phyloP scores from a whole-genome alignment of 2,113 vertebrate species.

The Cyanocitta stelleri region DNA sequence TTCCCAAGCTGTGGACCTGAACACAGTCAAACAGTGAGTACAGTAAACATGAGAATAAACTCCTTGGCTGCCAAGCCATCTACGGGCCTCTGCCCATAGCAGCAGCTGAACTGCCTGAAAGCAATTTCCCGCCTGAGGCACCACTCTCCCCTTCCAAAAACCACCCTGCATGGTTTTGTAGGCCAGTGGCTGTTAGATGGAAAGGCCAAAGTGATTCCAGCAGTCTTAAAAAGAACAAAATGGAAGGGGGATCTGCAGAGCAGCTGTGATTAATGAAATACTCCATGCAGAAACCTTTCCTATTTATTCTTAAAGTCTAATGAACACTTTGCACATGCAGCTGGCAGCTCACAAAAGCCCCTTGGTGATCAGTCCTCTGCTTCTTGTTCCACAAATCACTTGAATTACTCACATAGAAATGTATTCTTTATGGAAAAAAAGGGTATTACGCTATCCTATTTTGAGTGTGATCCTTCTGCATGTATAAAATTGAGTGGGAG shows the following conservation, averaged over 20 bases:
- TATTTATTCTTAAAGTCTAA: constrained; percentile 18
- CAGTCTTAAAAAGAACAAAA: not conserved
- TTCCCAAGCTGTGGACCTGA: not conserved
- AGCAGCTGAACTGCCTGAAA: not conserved
- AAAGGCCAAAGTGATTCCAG: not conserved
- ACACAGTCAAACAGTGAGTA: not conserved
- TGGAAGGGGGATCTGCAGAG: not conserved
- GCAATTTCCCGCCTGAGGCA: not conserved
- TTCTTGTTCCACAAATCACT: constrained; percentile 24
- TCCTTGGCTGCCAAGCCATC: not conserved
- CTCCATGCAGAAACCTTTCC: not conserved
- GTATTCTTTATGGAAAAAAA: not conserved
- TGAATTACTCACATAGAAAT: not conserved
- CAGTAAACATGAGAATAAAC: not conserved
- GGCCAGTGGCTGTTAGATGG: not conserved
- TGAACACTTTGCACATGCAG: constrained; percentile 33
- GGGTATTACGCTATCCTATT: not conserved
- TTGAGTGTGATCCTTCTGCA: not conserved
- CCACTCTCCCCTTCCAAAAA: not conserved
- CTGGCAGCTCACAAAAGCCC: constrained; percentile 42
- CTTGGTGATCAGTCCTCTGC: not conserved
- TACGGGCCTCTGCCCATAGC: not conserved
- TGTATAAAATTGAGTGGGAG: not conserved
- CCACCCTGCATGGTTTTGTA: not conserved
- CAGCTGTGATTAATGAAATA: constrained; percentile 35